These are phyloP conservation scores for Diarsia rubi DNA, from an alignment of 2,888 invertebrate genomes.

Conservation along the genomic window DNA sequence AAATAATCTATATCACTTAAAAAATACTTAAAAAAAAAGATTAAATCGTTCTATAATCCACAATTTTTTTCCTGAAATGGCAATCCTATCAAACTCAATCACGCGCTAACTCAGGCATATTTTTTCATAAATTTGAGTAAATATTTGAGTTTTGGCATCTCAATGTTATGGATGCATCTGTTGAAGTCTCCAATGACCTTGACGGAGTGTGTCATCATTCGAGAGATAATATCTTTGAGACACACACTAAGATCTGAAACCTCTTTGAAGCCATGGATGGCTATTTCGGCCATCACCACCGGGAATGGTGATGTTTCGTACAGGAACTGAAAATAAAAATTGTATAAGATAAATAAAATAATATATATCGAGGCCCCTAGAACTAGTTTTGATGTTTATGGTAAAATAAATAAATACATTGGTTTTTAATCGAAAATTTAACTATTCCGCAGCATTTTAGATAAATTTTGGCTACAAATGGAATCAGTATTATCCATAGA, in stretches of 20 bases:
- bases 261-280: constrained; percentile 88
- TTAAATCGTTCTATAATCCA: not conserved
- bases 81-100: constrained; percentile 26
- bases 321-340: constrained; percentile 81
- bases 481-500: too few relatives aligned
- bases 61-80: constrained; percentile 19
- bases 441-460: too few relatives aligned
- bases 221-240: constrained; percentile 87
- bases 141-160: constrained; percentile 89
- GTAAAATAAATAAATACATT: too few relatives aligned
- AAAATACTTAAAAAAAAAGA: not conserved
- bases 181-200: constrained; percentile 89
- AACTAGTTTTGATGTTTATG: too few relatives aligned
- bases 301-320: constrained; percentile 89
- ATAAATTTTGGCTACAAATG: too few relatives aligned
- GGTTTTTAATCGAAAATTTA: too few relatives aligned
- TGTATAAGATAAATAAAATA: not conserved
- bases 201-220: constrained; percentile 89
- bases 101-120: constrained; percentile 77
- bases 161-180: constrained; percentile 88
- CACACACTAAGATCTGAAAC: constrained; percentile 88
- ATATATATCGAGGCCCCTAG: too few relatives aligned
- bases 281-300: constrained; percentile 88
- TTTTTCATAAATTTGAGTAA: constrained; percentile 89
- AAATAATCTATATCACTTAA: not conserved